Base-by-base conservation (phyloP, 2,797 vertebrate genomes). In the Trichosurus vulpecula region DNA sequence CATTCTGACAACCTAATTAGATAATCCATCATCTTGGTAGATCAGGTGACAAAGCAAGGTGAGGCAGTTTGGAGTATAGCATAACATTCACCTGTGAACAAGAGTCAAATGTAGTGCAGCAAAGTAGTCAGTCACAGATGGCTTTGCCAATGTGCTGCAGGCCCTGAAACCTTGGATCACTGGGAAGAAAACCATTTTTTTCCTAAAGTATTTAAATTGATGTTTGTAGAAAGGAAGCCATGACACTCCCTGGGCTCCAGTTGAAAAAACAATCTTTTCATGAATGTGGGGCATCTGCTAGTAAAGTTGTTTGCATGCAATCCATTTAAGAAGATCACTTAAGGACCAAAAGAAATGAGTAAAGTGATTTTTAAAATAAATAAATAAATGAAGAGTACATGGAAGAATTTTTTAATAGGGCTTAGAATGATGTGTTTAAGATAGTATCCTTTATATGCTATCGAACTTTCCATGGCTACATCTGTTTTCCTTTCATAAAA, bases 401-500 rank as follows among this genome's bases (percentile, higher is more conserved):
- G 22, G 74, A 87, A 87, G 52, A 53, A n/a, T 52, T 90, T 90
- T 90, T 53, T 31, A 90, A 41, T 94, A 51, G 56, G 55, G 91
- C 54, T 96, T 91, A 94, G 90, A 93, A 51, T 61, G 96, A 52
- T 94, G 95, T 96, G 92, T 90, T 94, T 96, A 95, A 96, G 96
- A 96, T 81, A 96, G 54, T 54, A 89, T 55, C 89, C 51, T 95
- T 31, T 93, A 30, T 92, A 93, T 91, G 30, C 53, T 90, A 35
- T 54, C 54, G 52, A 96, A 94, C 57, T 97, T 97, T 97, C 96
- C 95, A 96, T 95, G 56, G 90, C 95, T 97, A 93, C 91, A 97
- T 96, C 96, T 97, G 97, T 94, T 92, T 97, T 97, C 90, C 91
- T 97, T 97, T 97, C 58, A 91, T 87, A 91, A 95, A 96, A 97